A percentile compares a stretch with the other conserved stretches of the same genome.
Conservation (phyloP, 2,113 vertebrate genomes). For the Ia io region DNA sequence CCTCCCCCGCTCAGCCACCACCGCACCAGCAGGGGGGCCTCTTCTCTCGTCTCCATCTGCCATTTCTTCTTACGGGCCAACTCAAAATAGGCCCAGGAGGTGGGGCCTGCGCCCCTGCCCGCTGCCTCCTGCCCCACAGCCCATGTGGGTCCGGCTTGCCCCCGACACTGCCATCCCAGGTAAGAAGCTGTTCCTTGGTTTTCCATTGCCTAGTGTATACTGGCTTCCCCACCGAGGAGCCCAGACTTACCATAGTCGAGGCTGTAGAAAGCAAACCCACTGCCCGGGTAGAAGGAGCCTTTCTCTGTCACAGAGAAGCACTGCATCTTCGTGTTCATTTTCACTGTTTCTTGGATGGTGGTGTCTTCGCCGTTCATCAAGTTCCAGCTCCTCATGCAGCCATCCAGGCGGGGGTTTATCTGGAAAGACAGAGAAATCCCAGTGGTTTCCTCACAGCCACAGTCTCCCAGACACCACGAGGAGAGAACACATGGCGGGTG, state of each 20-base stretch:
- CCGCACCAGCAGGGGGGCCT: accelerated
- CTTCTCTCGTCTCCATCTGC: not conserved
- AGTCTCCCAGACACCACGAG: not conserved
- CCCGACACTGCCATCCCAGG: not conserved
- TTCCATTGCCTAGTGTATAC: accelerated
- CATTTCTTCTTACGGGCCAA: not conserved
- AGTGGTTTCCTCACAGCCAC: not conserved
- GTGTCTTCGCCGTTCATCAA: slow-evolving; percentile 94
- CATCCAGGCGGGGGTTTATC: slow-evolving; percentile 96
- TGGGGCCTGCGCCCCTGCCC: no score
- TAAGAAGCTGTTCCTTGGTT: no score
- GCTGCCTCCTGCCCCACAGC: no score
- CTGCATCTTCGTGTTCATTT: slow-evolving; percentile 92
- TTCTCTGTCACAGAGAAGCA: slow-evolving; percentile 88
- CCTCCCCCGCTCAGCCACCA: not conserved
- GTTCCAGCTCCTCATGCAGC: slow-evolving; percentile 94
- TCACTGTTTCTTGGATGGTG: slow-evolving; percentile 91
- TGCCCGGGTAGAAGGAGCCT: slow-evolving; percentile 92
- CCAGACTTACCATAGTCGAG: slow-evolving; percentile 85
- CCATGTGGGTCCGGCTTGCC: no score
- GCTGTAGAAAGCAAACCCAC: slow-evolving; percentile 90
- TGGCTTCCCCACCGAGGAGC: accelerated
- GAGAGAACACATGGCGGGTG: accelerated
- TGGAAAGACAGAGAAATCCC: slow-evolving; percentile 68
- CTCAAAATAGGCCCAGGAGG: not conserved